These are phyloP conservation scores for Suncus etruscus DNA, from an alignment of 2,113 vertebrate species.

Conservation along the genomic window DNA sequence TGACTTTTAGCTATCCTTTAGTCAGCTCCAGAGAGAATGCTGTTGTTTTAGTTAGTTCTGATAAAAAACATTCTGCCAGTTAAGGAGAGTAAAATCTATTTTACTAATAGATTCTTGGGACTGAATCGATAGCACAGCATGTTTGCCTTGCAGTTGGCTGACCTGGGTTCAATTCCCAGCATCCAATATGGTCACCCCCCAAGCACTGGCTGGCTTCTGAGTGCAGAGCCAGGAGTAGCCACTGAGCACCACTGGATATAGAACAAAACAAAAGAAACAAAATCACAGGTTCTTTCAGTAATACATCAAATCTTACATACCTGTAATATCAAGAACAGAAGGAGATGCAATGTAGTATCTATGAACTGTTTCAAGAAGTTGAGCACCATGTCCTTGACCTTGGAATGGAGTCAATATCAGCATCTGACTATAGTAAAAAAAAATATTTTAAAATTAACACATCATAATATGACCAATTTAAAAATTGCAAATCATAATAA, in stretches of 20 bases:
- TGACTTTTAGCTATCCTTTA: constrained; percentile 30
- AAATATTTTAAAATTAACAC: constrained; percentile 81
- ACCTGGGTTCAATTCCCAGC: too few relatives aligned
- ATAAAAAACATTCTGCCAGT: constrained; percentile 39
- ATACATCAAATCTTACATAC: constrained; percentile 85
- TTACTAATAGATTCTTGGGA: too few relatives aligned
- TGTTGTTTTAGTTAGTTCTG: constrained; percentile 50
- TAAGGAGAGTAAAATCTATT: background rate
- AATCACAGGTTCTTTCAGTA: constrained; percentile 51
- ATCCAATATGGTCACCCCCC: too few relatives aligned
- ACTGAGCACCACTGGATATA: too few relatives aligned
- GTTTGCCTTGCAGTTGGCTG: too few relatives aligned
- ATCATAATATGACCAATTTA: constrained; percentile 39
- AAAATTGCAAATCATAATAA: constrained; percentile 51
- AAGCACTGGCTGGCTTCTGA: too few relatives aligned
- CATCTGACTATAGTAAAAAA: constrained; percentile 94
- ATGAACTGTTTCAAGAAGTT: constrained; percentile 97
- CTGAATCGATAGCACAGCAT: too few relatives aligned
- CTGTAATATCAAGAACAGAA: constrained; percentile 98
- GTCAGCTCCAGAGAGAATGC: background rate
- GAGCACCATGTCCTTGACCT: constrained; percentile 98
- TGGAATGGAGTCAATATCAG: constrained; percentile 98
- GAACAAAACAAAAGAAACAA: too few relatives aligned
- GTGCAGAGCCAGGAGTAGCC: too few relatives aligned
- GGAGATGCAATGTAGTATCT: constrained; percentile 95